phyloP scores from a whole-genome alignment of 2,797 vertebrate genomes.

The Ataeniobius toweri region DNA sequence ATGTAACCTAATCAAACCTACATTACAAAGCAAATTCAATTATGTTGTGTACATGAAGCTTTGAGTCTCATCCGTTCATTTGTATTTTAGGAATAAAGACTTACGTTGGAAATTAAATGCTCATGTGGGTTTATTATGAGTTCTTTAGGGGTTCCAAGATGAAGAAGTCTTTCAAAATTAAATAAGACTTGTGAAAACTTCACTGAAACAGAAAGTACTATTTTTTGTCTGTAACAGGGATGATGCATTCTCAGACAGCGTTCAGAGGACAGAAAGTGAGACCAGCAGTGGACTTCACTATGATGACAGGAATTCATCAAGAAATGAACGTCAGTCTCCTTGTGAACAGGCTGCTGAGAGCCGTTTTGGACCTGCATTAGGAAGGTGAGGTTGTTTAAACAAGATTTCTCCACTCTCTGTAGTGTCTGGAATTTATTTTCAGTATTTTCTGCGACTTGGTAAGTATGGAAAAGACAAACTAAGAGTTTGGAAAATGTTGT shows the following conservation, averaged over 20 bases:
- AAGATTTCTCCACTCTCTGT: neutral
- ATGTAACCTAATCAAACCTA: neutral
- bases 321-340: slow-evolving; percentile 86
- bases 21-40: neutral
- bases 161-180: neutral
- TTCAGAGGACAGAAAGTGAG: slow-evolving; percentile 89
- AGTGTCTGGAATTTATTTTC: neutral
- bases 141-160: neutral
- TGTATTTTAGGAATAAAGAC: neutral
- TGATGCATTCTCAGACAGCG: slow-evolving; percentile 90
- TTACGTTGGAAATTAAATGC: neutral
- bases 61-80: neutral
- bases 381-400: slow-evolving; percentile 77
- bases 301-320: slow-evolving; percentile 86
- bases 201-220: neutral
- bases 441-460: neutral
- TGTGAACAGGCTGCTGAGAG: slow-evolving; percentile 89
- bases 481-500: neutral
- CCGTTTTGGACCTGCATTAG: slow-evolving; percentile 86
- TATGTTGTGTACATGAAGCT: neutral
- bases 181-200: neutral
- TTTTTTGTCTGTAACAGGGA: slow-evolving; percentile 78
- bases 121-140: neutral
- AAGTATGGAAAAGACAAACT: neutral
- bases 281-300: slow-evolving; percentile 85